phyloP scores from a whole-genome alignment of 2,888 invertebrate genomes.

The Brachylomia viminalis region DNA sequence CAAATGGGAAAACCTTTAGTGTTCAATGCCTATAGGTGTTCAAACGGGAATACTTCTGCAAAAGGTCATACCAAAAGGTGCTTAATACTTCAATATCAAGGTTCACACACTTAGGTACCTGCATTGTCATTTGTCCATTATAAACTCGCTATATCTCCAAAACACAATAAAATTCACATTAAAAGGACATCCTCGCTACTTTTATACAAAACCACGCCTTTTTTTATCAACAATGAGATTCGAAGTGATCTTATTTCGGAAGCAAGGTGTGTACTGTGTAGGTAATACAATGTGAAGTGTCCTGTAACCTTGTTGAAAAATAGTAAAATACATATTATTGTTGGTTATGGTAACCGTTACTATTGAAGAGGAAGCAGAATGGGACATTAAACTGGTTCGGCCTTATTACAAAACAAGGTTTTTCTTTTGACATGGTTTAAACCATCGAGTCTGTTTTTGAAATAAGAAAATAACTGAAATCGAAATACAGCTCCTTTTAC shows the following conservation, averaged over 20 bases:
- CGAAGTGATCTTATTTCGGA: slow-evolving; percentile 56
- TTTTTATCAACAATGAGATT: slow-evolving; percentile 30
- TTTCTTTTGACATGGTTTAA: too few relatives aligned
- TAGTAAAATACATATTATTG: neutral
- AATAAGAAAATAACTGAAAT: too few relatives aligned
- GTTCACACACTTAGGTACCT: neutral
- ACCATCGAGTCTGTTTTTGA: too few relatives aligned
- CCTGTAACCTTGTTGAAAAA: slow-evolving; percentile 15
- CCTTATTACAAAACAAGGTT: too few relatives aligned
- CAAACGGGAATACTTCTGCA: too few relatives aligned
- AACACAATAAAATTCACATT: slow-evolving; percentile 19
- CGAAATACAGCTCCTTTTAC: too few relatives aligned
- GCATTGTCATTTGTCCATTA: neutral
- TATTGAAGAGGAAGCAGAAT: neutral
- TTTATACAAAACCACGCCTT: slow-evolving; percentile 40
- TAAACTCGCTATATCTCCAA: neutral
- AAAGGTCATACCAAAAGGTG: neutral
- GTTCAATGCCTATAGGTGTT: too few relatives aligned
- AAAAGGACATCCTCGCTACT: slow-evolving; percentile 45
- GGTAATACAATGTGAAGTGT: neutral
- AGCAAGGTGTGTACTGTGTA: slow-evolving; percentile 56
- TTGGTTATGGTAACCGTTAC: neutral
- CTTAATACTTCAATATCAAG: neutral
- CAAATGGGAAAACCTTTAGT: too few relatives aligned
- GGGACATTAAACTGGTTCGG: too few relatives aligned